These are phyloP conservation scores for Emmelina monodactyla DNA, from an alignment of 2,888 invertebrate species.

Conservation along the genomic window DNA sequence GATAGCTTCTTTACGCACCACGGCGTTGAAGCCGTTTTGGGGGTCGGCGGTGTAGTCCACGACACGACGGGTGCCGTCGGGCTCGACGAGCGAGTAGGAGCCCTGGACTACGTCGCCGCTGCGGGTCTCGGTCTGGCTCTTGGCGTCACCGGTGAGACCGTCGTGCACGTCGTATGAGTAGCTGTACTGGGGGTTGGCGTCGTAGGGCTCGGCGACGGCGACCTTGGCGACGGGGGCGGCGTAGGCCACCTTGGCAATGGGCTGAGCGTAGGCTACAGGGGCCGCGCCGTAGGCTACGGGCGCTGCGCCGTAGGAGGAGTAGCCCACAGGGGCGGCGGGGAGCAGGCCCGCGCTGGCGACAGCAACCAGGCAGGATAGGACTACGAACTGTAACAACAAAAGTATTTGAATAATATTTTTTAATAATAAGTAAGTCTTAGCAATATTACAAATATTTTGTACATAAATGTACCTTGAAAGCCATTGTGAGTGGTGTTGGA, in stretches of 20 bases:
- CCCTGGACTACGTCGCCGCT: constrained; percentile 60
- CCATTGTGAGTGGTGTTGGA: no score
- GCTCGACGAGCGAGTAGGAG: constrained; percentile 39
- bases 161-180: constrained; percentile 48
- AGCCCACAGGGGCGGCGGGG: constrained; percentile 17
- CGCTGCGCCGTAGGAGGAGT: constrained; percentile 25
- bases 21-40: constrained; percentile 46
- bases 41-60: constrained; percentile 47
- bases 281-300: constrained; percentile 2
- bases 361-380: constrained; percentile 40
- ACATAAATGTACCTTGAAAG: no score
- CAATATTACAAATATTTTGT: no score
- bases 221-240: constrained; percentile 23
- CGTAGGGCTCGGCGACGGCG: constrained; percentile 46
- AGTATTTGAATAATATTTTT: no score
- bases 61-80: constrained; percentile 44
- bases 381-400: constrained; percentile 33
- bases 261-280: constrained; percentile 9
- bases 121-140: constrained; percentile 51
- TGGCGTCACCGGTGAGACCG: constrained; percentile 45
- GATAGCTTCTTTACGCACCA: constrained; percentile 49
- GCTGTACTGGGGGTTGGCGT: constrained; percentile 65
- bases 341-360: constrained; percentile 30
- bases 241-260: constrained; percentile 24
- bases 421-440: no score